Conservation (phyloP, 1,140 invertebrate genomes). For the Pomacea maculata region DNA sequence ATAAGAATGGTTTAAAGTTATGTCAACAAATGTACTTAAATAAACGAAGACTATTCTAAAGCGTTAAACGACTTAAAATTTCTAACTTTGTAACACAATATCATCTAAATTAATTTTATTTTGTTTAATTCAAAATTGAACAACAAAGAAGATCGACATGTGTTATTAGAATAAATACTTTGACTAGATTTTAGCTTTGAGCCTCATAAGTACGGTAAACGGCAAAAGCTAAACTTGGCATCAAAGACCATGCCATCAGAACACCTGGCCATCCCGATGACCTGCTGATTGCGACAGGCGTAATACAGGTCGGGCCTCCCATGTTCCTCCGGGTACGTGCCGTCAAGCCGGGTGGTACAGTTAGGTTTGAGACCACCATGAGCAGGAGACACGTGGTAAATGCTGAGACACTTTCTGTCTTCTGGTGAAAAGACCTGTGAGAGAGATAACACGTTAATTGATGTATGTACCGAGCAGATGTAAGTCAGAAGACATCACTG, state of each 20-base stretch:
- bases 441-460: background rate
- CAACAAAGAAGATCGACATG: no score
- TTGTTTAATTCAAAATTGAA: no score
- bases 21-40: no score
- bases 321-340: background rate
- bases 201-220: no score
- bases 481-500: no score
- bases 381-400: background rate
- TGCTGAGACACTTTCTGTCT: background rate
- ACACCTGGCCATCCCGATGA: background rate
- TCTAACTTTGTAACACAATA: no score
- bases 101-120: no score
- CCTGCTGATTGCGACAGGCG: background rate
- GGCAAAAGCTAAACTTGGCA: background rate
- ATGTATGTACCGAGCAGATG: background rate
- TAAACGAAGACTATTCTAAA: no score
- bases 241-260: background rate
- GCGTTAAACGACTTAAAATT: no score
- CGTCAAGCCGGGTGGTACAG: background rate
- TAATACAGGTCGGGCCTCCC: background rate
- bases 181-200: no score
- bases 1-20: no score
- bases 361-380: background rate
- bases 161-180: no score
- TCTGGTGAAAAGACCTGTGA: conserved; percentile 6